Evolutionary conservation across 2,113 vertebrate genomes (phyloP), one percentile per base, ranked within the genome.

Genomic region (Podilymbus podiceps): DNA sequence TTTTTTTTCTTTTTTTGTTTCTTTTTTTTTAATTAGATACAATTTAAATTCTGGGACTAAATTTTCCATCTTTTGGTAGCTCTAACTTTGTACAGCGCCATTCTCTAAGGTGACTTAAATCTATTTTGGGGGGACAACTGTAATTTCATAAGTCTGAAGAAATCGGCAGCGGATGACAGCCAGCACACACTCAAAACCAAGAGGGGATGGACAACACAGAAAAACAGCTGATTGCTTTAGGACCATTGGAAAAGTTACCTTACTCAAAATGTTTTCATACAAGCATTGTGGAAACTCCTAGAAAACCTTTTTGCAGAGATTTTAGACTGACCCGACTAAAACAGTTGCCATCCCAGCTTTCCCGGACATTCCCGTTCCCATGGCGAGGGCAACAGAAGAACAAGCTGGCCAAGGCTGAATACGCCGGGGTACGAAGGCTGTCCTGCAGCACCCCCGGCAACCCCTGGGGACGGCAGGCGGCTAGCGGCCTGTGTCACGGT

Each of bases 401-500:
- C 21, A 67, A 46, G 25, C 15, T 42, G 44, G 12, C 38, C 10
- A 63, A 52, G 2, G 3, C 35, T 71, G 46, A 86, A 31, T 23
- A 64, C 31, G 22, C 11, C 10, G 35, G 56, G 2, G 1, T 35
- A 42, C 19, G 33, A 64, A 69, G 0, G 1, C 8, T 38, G 6
- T 47, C 50, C 46, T 33, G 44, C 33, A 74, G 67, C 38, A 30
- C 35, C 44, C 30, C 38, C 35, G 11, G 28, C 27, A 46, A 35
- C 10, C 60, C 84, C 73, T 47, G 49, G 14, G 62, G 33, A 74
- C 12, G 0, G 2, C 30, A 86, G 30, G 9, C 15, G 44, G 25
- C 40, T 21, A 40, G 59, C 2, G 1, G n/a, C 40, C 33, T 25
- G 3, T 10, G 17, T 11, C 69, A 38, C 38, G 38, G 38, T 38